Base-by-base conservation (phyloP, 2,888 invertebrate species). In the Scaptomyza reducta region DNA sequence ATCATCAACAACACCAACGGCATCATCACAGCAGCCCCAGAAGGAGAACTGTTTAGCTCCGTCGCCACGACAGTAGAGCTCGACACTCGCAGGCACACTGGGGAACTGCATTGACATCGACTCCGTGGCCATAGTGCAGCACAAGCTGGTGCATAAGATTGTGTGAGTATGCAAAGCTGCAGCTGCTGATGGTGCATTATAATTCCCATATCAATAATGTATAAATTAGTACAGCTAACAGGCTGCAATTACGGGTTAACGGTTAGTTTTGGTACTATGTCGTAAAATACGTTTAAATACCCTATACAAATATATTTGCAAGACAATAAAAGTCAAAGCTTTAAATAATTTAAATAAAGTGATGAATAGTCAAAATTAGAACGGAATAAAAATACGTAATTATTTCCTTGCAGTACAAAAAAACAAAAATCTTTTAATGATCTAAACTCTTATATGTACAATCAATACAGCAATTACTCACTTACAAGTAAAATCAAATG, bases 101-200 rank as follows among this genome's bases (percentile, higher is more conserved):
- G 94, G 94, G 91, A 94, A 94, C 92, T 94, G 94, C 90, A 93
- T 94, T 92, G 93, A 94, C 92, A 93, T 93, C 92, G 93, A 94
- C 91, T 93, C 94, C 91, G 91, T 92, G 73, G 92, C 93, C 84
- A 91, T 91, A 78, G 93, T 91, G 88, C 92, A 92, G 87, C 92
- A 92, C 82, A 91, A 91, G 79, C 84, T 92, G 75, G 89, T 90
- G 75, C 89, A 90, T 75, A 91, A 82, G 76, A 81, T 91, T 63
- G 91, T 90, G 92, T 92, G 89, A 91, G 92, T 91, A 79, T 58
- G 47, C 54, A 35, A 2, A 14, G 7, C 14, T 2, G 38, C 40
- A 40, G 40, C 10, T 16, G 22, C 60, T 16, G 18, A 53, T 53
- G 45, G 35, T 5, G 10, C 44, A 18, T 7, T 6, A 14, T 9